Base-by-base conservation (phyloP, 2,113 vertebrate species). In the Nothoprocta pentlandii region DNA sequence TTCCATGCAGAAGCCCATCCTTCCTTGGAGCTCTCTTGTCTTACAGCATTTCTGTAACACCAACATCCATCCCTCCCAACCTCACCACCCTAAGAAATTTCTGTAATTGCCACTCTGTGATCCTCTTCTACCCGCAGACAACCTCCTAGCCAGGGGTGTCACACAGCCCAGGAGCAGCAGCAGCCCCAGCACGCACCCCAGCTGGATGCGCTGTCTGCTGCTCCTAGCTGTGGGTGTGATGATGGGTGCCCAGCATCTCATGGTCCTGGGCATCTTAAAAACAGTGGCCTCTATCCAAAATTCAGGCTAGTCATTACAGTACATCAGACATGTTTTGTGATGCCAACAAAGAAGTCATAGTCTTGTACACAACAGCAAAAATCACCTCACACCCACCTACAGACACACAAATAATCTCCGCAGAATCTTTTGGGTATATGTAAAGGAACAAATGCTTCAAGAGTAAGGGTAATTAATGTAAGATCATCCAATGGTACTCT, bases 101-200 rank as follows among this genome's bases (percentile, higher is more conserved):
- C 85, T 76, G 39, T 41, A 63, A 46, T 36, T 63, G 5, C 46
- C 51, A 23, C 10, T 4, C 26, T 58, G n/a, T 84, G 49, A n/a
- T 87, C 53, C 0, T 4, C 51, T 73, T 64, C 75, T 80, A 64
- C 6, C 25, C 19, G 19, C 12, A 30, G 64, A 63, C 44, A 41
- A 21, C 16, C 2, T 87, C 63, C 20, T 44, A 68, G 28, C 15
- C 41, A n/a, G 73, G 32, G 16, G 39, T 26, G 47, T 34, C 85
- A 69, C 28, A 32, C 58, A 91, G 54, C 1, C 12, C 51, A 59
- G 0, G 0, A 3, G 63, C 11, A 9, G 47, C 61, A 81, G 20
- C 10, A 90, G 70, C 39, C 20, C 20, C 49, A 78, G 47, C 26
- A 86, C 70, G 63, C 59, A 83, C 78, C 8, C 80, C 28, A 1